A percentile compares a stretch with the other conserved stretches of the same genome.
phyloP scores from a whole-genome alignment of 2,888 invertebrate genomes.

The Ectropis crepuscularia region DNA sequence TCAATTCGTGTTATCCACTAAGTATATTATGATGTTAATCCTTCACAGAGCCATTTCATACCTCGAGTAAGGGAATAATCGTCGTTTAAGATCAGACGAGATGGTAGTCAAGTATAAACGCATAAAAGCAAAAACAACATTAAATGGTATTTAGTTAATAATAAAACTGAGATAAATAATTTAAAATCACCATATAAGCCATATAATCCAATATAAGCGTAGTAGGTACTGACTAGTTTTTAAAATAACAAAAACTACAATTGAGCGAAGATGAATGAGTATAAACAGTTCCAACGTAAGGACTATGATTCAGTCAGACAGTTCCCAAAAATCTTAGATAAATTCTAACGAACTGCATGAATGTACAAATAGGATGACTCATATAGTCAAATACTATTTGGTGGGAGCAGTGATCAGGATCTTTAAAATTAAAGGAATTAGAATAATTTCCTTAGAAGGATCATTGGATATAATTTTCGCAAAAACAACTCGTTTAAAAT shows the following conservation, averaged over 20 bases:
- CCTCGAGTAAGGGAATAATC: too few relatives aligned
- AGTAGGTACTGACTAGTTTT: not conserved
- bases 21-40: too few relatives aligned
- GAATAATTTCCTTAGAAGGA: too few relatives aligned
- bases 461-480: too few relatives aligned
- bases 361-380: not conserved
- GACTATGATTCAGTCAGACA: constrained; percentile 5
- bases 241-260: not conserved
- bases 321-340: not conserved
- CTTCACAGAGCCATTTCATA: too few relatives aligned
- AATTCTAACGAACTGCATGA: constrained; percentile 3
- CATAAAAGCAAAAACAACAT: too few relatives aligned
- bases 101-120: too few relatives aligned
- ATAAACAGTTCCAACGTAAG: not conserved
- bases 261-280: not conserved
- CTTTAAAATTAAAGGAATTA: not conserved
- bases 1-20: too few relatives aligned
- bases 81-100: too few relatives aligned
- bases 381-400: not conserved
- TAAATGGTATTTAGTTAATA: too few relatives aligned
- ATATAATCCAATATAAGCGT: not conserved
- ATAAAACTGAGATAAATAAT: not conserved
- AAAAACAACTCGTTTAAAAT: too few relatives aligned
- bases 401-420: not conserved
- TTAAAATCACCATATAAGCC: not conserved